Percentiles rank a stretch among this genome's conserved stretches.
phyloP scores from a whole-genome alignment of 2,797 vertebrate species.

The Squalus acanthias region DNA sequence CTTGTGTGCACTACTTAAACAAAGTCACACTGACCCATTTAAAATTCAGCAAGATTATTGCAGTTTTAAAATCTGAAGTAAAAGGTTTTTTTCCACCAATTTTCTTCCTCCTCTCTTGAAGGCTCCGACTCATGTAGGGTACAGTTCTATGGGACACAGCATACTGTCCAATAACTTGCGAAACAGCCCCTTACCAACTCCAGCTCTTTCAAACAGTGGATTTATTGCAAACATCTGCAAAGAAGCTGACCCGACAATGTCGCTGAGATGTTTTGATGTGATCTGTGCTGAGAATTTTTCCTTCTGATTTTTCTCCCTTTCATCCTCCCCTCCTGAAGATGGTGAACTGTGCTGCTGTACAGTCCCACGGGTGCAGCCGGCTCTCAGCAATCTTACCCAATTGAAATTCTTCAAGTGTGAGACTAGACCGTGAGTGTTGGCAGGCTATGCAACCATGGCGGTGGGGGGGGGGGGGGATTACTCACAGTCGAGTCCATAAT shows the following conservation, averaged over 20 bases:
- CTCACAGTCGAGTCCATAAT: not conserved
- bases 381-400: constrained; percentile 2
- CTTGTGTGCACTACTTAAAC: not conserved
- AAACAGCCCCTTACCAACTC: not conserved
- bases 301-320: not conserved
- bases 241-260: not conserved
- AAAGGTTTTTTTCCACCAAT: not conserved
- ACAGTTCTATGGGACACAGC: not conserved
- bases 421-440: not conserved
- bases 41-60: not conserved
- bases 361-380: not conserved
- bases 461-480: not conserved
- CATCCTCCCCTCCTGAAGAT: not conserved
- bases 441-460: not conserved
- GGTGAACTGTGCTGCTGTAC: not conserved
- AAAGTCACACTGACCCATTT: not conserved
- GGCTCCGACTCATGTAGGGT: not conserved
- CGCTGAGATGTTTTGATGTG: not conserved
- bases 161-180: not conserved
- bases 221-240: constrained; percentile 31
- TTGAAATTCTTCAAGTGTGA: not conserved
- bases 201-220: constrained; percentile 9
- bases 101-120: not conserved
- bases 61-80: not conserved
- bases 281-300: not conserved